Evolutionary conservation across 2,113 vertebrate genomes (phyloP), one percentile per base, ranked within the genome.

Genomic region (Tiliqua scincoides): DNA sequence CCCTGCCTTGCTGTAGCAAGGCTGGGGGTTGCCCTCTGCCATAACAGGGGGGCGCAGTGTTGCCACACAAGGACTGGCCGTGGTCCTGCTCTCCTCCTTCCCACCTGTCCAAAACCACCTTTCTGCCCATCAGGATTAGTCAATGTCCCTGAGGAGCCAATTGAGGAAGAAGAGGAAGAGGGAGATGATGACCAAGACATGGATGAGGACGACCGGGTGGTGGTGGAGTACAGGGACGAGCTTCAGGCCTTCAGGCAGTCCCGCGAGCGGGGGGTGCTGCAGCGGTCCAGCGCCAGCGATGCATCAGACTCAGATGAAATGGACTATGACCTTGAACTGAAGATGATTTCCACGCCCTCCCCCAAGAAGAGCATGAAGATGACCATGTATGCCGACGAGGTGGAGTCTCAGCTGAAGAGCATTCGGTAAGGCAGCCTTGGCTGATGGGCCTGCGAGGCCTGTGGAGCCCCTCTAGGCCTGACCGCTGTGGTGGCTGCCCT

Each of bases 311-410:
- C 98, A 0, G 99, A 99, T 20, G 98, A 99, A 90, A 99, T 99
- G 99, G 99, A 99, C 95, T 99, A 99, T 57, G 99, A 99, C 88
- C 97, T 99, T 25, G 99, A 99, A 91, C 95, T 99, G 89, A 99
- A 99, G 94, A 99, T 99, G 99, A 99, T 99, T 83, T 99, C 99
- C 5, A 99, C 98, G 0, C 98, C 99, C 0, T 99, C 98, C 1
- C 98, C 98, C 32, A 99, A 99, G 93, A 99, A 99, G 90, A 99
- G 97, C 96, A 98, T 99, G 97, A 99, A 99, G 95, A 99, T 99
- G 99, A 99, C 99, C 0, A 99, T 99, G 99, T 99, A 99, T 80
- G 99, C 99, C 0, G 99, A 99, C 6, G 99, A 99, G 94, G 96
- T 99, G 80, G 98, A 99, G 79, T 97, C 95, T 0, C 97, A 98